Conservation (phyloP, 1,140 invertebrate genomes). For the Protaetia brevitarsis region DNA sequence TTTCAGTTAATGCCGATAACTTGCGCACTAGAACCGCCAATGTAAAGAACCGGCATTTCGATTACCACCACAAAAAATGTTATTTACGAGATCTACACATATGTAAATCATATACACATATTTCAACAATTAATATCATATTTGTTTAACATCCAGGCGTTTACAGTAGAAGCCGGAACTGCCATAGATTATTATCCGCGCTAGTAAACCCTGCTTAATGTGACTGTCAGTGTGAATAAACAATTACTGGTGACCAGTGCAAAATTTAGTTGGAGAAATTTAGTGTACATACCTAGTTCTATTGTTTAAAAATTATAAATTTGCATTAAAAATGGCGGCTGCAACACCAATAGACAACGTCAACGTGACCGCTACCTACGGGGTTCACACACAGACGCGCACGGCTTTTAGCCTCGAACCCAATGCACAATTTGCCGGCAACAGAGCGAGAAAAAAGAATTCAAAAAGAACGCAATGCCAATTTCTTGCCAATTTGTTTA, state of each 20-base stretch:
- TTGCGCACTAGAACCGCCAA: background rate
- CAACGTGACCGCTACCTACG: slow-evolving; percentile 72
- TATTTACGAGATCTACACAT: background rate
- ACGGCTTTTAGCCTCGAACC: slow-evolving; percentile 53
- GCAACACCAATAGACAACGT: slow-evolving; percentile 61
- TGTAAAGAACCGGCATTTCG: background rate
- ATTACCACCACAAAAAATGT: background rate
- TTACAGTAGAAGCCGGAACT: no score
- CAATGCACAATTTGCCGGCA: slow-evolving; percentile 36
- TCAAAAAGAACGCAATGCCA: slow-evolving; percentile 24
- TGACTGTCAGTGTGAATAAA: background rate
- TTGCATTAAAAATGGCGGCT: slow-evolving; percentile 63
- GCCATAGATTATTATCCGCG: no score
- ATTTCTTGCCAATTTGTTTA: slow-evolving; percentile 26
- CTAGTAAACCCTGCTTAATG: background rate
- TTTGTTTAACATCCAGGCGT: no score
- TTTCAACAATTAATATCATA: background rate
- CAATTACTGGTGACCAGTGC: background rate
- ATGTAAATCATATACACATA: background rate
- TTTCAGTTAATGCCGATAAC: background rate
- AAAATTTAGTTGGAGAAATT: background rate
- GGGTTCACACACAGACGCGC: slow-evolving; percentile 74
- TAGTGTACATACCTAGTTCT: slow-evolving; percentile 20
- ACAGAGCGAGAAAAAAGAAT: slow-evolving; percentile 21
- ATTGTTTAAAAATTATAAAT: slow-evolving; percentile 17